Evolutionary conservation across 2,797 vertebrate genomes (phyloP).

Genomic region (Betta splendens): DNA sequence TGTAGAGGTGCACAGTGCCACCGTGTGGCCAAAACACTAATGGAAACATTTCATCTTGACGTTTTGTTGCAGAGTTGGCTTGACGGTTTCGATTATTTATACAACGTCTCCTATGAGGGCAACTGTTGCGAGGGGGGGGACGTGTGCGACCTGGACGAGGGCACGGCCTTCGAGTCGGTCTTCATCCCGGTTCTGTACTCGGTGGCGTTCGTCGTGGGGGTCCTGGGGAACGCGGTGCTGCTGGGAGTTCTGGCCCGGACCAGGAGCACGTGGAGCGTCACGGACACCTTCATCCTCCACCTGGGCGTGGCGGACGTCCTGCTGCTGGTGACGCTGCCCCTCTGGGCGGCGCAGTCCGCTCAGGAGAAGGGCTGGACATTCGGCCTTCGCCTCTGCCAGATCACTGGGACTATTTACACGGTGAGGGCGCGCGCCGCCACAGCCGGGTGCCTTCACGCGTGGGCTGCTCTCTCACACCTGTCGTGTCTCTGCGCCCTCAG

Average conservation of each 20-base stretch:
- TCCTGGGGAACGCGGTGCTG: conserved; percentile 83
- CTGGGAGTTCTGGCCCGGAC: conserved; percentile 76
- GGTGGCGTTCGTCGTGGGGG: conserved; percentile 78
- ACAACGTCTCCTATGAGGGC: no score
- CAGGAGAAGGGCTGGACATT: conserved; percentile 77
- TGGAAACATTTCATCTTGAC: neutral
- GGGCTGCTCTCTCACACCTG: neutral
- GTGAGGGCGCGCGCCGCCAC: conserved; percentile 59
- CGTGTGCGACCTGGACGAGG: conserved; percentile 59
- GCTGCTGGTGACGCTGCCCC: conserved; percentile 83
- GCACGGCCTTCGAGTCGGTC: conserved; percentile 70
- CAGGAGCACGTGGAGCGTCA: conserved; percentile 77
- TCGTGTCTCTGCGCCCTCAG: conserved; percentile 50
- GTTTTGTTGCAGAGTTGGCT: conserved; percentile 1
- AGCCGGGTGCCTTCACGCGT: neutral
- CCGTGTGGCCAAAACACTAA: conserved; percentile 29
- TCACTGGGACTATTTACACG: conserved; percentile 83
- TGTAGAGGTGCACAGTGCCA: conserved; percentile 21
- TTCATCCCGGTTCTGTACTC: conserved; percentile 82
- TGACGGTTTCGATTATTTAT: accelerated
- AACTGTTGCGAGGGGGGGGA: neutral
- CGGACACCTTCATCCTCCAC: conserved; percentile 87
- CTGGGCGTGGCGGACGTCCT: conserved; percentile 82
- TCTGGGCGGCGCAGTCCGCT: conserved; percentile 80
- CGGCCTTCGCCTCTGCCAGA: conserved; percentile 80